Evolutionary conservation across 2,888 invertebrate species (phyloP), one percentile per base, ranked within the genome.

Genomic region (Neoaliturus tenellus): DNA sequence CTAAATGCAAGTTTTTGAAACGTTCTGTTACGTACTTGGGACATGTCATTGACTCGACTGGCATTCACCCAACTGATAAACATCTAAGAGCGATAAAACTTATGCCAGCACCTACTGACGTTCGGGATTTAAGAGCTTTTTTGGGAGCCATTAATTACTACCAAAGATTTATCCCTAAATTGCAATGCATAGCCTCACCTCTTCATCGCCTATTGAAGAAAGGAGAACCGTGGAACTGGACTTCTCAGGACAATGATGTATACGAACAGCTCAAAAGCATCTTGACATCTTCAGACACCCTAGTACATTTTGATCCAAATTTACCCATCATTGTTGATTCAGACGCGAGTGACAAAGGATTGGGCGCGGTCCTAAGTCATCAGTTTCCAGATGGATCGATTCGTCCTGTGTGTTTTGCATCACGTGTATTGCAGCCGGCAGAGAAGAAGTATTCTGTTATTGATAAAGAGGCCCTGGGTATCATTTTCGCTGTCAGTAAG

Each of bases 221-320:
- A 17, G 44, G 8, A 17, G 44, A 12, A 44, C 10, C 10, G 12
- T 44, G 44, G 44, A 44, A 44, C 12, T 44, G 44, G 44, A 44
- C 44, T 17, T 14, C 44, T 44, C 8, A 44, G 17, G 12, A 44
- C 17, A 44, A 12, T 8, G 44, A 4, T 3, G 14, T 44, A 6
- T 44, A 44, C 12, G 44, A 44, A 44, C 14, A 44, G 17, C 44
- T 44, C 2, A 62, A 62, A 17, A 17, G 14, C 8, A 62, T 31
- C 12, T 17, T 62, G 14, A 20, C 62, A 8, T 62, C 25, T 20
- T 2, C 14, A 2, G n/a, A 4, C 5, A 62, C 31, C 20, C 14
- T 62, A 31, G 31, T 62, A 20, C 62, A 62, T 62, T 62, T 20
- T 62, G 31, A 62, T 17, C 62, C 62, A 62, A 23, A 62, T 28